These are phyloP conservation scores for Ctenopoma multispine DNA, from an alignment of 2,797 vertebrate genomes.

Conservation along the genomic window DNA sequence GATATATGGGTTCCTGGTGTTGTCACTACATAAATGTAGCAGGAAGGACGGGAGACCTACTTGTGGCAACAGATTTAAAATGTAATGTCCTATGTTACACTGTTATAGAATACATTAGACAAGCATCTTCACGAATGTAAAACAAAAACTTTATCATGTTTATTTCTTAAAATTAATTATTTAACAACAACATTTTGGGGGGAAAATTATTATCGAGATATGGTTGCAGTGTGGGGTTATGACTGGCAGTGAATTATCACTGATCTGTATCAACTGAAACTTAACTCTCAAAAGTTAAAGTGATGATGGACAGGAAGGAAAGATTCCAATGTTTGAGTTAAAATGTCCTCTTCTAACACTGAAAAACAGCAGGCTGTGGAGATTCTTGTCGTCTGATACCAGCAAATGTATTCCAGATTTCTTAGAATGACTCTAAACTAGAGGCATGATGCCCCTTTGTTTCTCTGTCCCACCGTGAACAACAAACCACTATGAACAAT, in stretches of 20 bases:
- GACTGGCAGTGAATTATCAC: no score
- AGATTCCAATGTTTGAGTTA: neutral
- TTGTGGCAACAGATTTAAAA: neutral
- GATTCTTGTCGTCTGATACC: constrained; percentile 32
- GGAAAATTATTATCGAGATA: neutral
- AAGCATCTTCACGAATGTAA: neutral
- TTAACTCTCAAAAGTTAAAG: neutral
- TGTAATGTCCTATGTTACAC: neutral
- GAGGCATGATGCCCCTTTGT: constrained; percentile 36
- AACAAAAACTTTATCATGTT: neutral
- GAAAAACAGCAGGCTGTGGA: constrained; percentile 9
- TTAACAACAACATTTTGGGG: no score
- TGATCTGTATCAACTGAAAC: neutral
- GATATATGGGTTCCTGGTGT: constrained; percentile 24
- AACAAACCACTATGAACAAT: constrained; percentile 62
- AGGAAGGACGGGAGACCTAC: neutral
- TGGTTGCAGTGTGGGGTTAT: neutral
- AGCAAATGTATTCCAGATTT: constrained; percentile 29
- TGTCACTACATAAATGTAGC: neutral
- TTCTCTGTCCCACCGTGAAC: constrained; percentile 43
- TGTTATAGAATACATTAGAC: neutral
- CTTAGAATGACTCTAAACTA: constrained; percentile 29
- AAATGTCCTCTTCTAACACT: neutral
- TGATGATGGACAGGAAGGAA: neutral
- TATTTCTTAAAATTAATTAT: neutral